These are phyloP conservation scores for Staurois parvus DNA, from an alignment of 2,797 vertebrate genomes.

Conservation along the genomic window DNA sequence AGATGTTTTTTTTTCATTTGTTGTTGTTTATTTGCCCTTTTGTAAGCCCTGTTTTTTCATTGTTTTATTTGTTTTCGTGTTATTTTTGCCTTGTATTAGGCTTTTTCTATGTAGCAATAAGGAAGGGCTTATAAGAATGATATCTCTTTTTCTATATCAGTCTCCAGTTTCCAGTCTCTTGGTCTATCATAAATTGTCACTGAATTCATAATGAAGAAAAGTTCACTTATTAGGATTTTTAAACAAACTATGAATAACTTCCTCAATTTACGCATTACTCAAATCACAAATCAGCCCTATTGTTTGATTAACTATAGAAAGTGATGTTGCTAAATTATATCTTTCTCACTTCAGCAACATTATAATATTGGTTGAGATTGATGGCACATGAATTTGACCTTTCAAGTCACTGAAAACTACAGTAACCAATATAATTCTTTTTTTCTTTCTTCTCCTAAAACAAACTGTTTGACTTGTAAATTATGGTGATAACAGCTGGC, in stretches of 20 bases:
- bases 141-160: background rate
- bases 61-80: no score
- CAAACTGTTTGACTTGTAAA: constrained; percentile 74
- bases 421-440: constrained; percentile 56
- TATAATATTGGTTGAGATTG: constrained; percentile 55
- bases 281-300: constrained; percentile 13
- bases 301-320: constrained; percentile 20
- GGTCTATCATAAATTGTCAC: background rate
- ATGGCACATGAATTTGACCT: constrained; percentile 70
- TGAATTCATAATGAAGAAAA: constrained; percentile 14
- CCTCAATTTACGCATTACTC: constrained; percentile 12
- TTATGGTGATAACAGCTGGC: constrained; percentile 81
- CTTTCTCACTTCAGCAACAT: constrained; percentile 33
- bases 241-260: constrained; percentile 31
- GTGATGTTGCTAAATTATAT: constrained; percentile 30
- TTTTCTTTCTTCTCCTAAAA: constrained; percentile 56
- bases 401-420: constrained; percentile 60
- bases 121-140: background rate
- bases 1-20: no score
- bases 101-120: background rate
- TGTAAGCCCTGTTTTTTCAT: no score
- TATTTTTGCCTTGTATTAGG: no score
- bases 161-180: background rate
- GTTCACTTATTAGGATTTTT: constrained; percentile 9
- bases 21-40: no score